A percentile compares a stretch with the other conserved stretches of the same genome.
phyloP scores from a whole-genome alignment of 1,140 invertebrate species.

The Brachionus sp. region DNA sequence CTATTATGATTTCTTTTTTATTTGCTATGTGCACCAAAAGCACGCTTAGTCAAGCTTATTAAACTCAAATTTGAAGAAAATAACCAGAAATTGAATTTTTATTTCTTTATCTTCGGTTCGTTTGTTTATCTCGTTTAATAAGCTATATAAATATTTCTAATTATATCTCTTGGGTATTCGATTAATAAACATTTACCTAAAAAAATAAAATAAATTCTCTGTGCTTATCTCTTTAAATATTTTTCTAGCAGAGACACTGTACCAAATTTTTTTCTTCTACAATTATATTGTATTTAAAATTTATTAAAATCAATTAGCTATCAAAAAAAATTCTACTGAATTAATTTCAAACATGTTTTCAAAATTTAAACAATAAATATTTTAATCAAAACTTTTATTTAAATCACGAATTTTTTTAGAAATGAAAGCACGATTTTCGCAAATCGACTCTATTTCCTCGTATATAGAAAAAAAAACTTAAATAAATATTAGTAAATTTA shows the following conservation, averaged over 20 bases:
- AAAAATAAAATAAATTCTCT: not conserved
- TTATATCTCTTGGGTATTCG: not conserved
- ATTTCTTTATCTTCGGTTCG: constrained; percentile 20
- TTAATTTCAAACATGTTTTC: too few species aligned
- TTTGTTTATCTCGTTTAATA: not conserved
- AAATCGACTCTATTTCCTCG: not conserved
- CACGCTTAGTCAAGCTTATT: constrained; percentile 33
- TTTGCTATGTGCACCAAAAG: not conserved
- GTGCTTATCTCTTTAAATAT: not conserved
- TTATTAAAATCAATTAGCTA: too few species aligned
- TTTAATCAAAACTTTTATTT: too few species aligned
- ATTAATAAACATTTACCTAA: constrained; percentile 11
- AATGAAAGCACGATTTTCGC: too few species aligned
- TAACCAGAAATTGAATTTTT: constrained; percentile 31
- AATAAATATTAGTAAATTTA: not conserved
- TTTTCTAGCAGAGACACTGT: not conserved
- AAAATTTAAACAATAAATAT: too few species aligned
- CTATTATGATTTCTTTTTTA: not conserved
- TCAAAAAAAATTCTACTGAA: too few species aligned
- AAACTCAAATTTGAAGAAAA: constrained; percentile 28
- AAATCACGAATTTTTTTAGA: too few species aligned
- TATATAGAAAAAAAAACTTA: not conserved
- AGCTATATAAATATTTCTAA: not conserved
- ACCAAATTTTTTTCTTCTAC: not conserved
- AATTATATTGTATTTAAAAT: too few species aligned